Percentiles rank a stretch among this genome's conserved stretches.
Evolutionary conservation across 2,797 vertebrate species (phyloP).

Genomic region (Labroides dimidiatus): DNA sequence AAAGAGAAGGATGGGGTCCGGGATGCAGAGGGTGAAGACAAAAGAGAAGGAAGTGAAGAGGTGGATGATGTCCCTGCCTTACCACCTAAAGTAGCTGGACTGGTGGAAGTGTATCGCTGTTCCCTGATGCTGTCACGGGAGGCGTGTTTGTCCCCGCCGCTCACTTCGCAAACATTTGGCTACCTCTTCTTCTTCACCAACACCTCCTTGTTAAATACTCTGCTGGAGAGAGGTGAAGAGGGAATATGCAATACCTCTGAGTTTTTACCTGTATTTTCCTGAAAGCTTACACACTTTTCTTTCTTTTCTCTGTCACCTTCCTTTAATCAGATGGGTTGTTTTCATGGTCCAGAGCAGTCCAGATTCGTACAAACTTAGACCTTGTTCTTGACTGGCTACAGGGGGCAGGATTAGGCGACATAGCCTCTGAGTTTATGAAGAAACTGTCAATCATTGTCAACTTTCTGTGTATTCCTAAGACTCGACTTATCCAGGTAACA

Average conservation of each 20-base stretch:
- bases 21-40: constrained; percentile 65
- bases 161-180: constrained; percentile 95
- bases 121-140: constrained; percentile 89
- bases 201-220: constrained; percentile 92
- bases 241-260: neutral
- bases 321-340: constrained; percentile 85
- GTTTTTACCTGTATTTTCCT: no score
- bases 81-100: constrained; percentile 87
- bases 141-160: constrained; percentile 90
- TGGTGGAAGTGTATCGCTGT: constrained; percentile 91
- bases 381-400: constrained; percentile 94
- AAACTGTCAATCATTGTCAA: constrained; percentile 93
- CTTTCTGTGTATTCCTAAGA: constrained; percentile 93
- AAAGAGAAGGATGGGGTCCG: constrained; percentile 72
- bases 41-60: constrained; percentile 71
- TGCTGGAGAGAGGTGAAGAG: constrained; percentile 92
- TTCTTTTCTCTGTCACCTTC: neutral
- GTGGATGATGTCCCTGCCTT: constrained; percentile 86
- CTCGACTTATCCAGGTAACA: constrained; percentile 90
- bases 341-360: constrained; percentile 94
- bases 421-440: constrained; percentile 92
- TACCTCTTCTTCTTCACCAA: constrained; percentile 98
- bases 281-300: neutral
- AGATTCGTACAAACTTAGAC: constrained; percentile 93
- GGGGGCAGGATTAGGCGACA: constrained; percentile 92